A percentile compares a stretch with the other conserved stretches of the same genome.
Evolutionary conservation across 2,113 vertebrate genomes (phyloP).

Genomic region (Desmodus rotundus): DNA sequence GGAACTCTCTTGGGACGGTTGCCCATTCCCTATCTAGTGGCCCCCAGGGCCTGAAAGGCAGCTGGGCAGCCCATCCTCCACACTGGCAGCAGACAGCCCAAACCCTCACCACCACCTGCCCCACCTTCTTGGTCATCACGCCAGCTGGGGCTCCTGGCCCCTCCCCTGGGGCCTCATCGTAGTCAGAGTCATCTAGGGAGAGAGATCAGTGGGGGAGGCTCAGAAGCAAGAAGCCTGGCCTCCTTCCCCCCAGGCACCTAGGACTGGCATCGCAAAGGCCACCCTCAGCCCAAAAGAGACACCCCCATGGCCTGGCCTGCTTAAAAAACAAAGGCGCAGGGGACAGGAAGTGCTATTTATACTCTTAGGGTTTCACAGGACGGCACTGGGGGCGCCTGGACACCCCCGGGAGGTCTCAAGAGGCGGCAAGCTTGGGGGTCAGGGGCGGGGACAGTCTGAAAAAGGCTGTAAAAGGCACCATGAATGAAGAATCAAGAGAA

Average conservation of each 20-base stretch:
- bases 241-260: background rate
- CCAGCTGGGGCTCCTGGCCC: constrained; percentile 3
- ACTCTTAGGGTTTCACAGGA: background rate
- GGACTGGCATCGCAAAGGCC: background rate
- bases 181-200: constrained; percentile 72
- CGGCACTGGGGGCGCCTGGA: background rate
- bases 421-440: background rate
- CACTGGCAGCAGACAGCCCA: background rate
- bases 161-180: constrained; percentile 69
- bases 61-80: background rate
- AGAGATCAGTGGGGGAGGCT: background rate
- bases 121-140: constrained; percentile 73
- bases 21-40: background rate
- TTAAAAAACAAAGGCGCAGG: constrained; percentile 30
- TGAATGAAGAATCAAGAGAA: background rate
- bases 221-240: background rate
- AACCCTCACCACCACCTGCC: background rate
- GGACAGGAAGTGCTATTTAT: constrained; percentile 67
- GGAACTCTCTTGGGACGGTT: background rate
- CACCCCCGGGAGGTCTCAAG: constrained; percentile 20
- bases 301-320: background rate
- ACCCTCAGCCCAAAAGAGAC: background rate
- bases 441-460: background rate
- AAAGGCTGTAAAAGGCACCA: background rate
- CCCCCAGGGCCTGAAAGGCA: background rate